Conservation (phyloP, 2,797 vertebrate genomes). For the Urocyon cinereoargenteus region DNA sequence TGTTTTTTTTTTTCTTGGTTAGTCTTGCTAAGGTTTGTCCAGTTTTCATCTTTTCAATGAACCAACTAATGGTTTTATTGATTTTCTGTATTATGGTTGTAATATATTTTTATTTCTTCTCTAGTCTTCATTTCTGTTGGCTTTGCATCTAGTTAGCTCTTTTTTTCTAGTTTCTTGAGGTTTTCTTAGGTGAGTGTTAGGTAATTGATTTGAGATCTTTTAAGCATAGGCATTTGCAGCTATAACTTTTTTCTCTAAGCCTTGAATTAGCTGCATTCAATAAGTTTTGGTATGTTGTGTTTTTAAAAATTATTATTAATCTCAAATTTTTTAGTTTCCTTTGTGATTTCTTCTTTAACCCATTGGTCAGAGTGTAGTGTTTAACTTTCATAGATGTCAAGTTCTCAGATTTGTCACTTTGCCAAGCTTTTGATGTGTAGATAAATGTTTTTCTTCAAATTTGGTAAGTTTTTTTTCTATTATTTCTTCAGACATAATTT, state of each 20-base stretch:
- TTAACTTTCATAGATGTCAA: neutral
- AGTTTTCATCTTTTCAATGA: neutral
- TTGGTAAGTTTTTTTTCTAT: neutral
- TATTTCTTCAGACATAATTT: neutral
- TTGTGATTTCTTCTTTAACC: neutral
- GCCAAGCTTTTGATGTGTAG: neutral
- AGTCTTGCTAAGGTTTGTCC: neutral
- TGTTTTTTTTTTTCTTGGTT: neutral
- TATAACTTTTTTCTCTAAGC: neutral
- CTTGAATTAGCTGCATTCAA: neutral
- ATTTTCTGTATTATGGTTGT: neutral
- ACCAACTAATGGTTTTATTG: neutral
- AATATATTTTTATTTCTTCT: neutral
- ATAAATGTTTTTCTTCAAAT: neutral
- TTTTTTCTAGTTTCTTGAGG: slow-evolving; percentile 32
- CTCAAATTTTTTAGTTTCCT: neutral
- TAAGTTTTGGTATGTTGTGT: neutral
- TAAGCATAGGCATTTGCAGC: neutral
- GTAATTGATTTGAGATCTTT: neutral
- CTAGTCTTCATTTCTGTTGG: neutral
- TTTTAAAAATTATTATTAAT: neutral
- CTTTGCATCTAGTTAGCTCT: neutral
- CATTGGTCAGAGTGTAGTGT: neutral
- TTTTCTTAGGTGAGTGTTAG: neutral
- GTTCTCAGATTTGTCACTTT: neutral